Evolutionary conservation across 2,888 invertebrate genomes (phyloP).

Genomic region (Dyspetes luteomarginatus): DNA sequence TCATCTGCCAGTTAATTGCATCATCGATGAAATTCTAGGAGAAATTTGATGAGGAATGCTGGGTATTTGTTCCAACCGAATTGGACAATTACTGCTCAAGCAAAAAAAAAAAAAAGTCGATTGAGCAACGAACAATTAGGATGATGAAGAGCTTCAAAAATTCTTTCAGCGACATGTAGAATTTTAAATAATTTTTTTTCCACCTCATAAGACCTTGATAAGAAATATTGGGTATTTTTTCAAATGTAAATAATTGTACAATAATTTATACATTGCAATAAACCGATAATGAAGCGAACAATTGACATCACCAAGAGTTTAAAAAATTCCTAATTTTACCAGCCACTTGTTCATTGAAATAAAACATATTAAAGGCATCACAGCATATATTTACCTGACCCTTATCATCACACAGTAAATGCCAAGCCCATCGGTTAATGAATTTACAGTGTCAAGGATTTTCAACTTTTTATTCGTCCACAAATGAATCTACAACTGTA

Average conservation of each 20-base stretch:
- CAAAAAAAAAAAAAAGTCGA: not conserved
- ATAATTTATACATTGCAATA: not conserved
- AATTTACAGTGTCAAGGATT: constrained; percentile 10
- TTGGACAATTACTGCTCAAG: too few species aligned
- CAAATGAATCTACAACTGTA: constrained; percentile 1
- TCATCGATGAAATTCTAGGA: not conserved
- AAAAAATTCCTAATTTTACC: not conserved
- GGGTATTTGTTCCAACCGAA: too few species aligned
- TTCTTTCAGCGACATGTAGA: too few species aligned
- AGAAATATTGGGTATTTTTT: too few species aligned
- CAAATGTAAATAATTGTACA: too few species aligned
- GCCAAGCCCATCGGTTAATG: not conserved
- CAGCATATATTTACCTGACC: not conserved
- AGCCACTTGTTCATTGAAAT: not conserved
- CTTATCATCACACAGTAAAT: not conserved
- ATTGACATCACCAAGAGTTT: not conserved
- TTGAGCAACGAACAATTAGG: not conserved
- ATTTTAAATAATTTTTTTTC: too few species aligned
- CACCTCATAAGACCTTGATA: too few species aligned
- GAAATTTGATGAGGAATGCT: not conserved
- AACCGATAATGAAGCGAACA: not conserved
- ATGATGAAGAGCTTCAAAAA: not conserved
- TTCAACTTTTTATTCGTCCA: constrained; percentile 6
- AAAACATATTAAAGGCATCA: not conserved
- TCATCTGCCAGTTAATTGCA: not conserved